Conservation (phyloP, 2,888 invertebrate genomes). For the Panopea generosa region DNA sequence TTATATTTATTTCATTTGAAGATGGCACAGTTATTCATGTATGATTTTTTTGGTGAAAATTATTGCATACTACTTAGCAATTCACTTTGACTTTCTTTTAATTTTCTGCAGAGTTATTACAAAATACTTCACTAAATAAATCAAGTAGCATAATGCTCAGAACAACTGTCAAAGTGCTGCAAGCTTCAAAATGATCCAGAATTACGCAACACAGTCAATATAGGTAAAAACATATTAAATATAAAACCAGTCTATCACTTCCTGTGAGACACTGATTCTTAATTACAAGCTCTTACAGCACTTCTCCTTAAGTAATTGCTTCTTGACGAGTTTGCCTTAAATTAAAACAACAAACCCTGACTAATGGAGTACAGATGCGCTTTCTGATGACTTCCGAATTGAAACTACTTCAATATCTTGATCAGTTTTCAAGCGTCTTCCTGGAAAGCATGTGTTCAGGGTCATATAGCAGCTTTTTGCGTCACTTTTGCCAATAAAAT, state of each 20-base stretch:
- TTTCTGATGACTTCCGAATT: slow-evolving; percentile 18
- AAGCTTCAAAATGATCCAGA: slow-evolving; percentile 16
- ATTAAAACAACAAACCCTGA: slow-evolving; percentile 52
- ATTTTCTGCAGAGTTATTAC: too few species aligned
- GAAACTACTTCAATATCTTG: slow-evolving; percentile 24
- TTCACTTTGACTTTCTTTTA: too few species aligned
- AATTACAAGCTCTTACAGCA: slow-evolving; percentile 32
- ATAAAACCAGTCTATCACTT: slow-evolving; percentile 22
- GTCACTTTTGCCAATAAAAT: slow-evolving; percentile 39
- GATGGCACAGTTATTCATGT: too few species aligned
- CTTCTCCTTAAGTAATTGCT: slow-evolving; percentile 37
- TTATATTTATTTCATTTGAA: too few species aligned
- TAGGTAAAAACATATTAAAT: too few species aligned
- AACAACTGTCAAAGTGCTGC: slow-evolving; percentile 34
- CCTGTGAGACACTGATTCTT: slow-evolving; percentile 37
- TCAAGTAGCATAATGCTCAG: background rate
- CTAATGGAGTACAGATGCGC: slow-evolving; percentile 56
- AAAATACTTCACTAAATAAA: background rate
- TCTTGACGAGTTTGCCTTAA: slow-evolving; percentile 44
- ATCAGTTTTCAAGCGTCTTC: slow-evolving; percentile 43
- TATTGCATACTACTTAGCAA: too few species aligned
- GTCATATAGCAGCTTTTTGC: slow-evolving; percentile 33
- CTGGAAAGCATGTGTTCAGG: slow-evolving; percentile 34
- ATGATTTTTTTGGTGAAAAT: too few species aligned
- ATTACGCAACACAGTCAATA: background rate